Evolutionary conservation across 1,140 invertebrate genomes (phyloP).

Genomic region (Halyomorpha halys): DNA sequence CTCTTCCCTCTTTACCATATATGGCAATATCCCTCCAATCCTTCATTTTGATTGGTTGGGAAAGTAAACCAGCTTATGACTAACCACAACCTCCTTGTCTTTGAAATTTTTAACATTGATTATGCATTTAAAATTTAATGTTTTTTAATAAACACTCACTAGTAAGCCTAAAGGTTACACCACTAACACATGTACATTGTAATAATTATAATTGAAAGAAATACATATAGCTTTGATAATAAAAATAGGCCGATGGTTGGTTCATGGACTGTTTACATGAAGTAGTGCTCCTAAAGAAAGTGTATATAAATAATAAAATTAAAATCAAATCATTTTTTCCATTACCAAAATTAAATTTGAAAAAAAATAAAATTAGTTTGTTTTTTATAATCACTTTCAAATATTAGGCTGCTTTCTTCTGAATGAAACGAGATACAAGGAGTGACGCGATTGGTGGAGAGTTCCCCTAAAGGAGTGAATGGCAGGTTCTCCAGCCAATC

Average conservation of each 20-base stretch:
- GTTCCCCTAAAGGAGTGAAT: background rate
- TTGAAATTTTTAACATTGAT: background rate
- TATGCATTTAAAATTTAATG: background rate
- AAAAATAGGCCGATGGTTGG: too few species aligned
- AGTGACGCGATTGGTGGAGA: background rate
- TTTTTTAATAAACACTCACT: too few species aligned
- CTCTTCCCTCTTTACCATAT: slow-evolving; percentile 37
- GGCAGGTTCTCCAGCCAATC: background rate
- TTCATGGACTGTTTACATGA: too few species aligned
- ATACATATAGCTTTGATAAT: too few species aligned
- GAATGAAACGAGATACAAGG: background rate
- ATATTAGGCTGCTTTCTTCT: background rate
- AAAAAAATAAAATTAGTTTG: slow-evolving; percentile 13
- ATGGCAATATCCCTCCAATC: slow-evolving; percentile 44
- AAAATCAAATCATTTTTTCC: too few species aligned
- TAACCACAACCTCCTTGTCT: slow-evolving; percentile 28
- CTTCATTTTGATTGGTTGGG: slow-evolving; percentile 38
- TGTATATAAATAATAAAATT: too few species aligned
- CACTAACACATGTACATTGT: too few species aligned
- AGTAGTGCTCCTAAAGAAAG: too few species aligned
- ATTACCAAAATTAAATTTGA: too few species aligned
- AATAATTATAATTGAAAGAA: too few species aligned
- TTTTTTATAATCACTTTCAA: background rate
- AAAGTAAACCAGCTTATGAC: slow-evolving; percentile 22
- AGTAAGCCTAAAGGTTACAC: too few species aligned